phyloP scores from a whole-genome alignment of 2,113 vertebrate genomes.

The Prunella himalayana region DNA sequence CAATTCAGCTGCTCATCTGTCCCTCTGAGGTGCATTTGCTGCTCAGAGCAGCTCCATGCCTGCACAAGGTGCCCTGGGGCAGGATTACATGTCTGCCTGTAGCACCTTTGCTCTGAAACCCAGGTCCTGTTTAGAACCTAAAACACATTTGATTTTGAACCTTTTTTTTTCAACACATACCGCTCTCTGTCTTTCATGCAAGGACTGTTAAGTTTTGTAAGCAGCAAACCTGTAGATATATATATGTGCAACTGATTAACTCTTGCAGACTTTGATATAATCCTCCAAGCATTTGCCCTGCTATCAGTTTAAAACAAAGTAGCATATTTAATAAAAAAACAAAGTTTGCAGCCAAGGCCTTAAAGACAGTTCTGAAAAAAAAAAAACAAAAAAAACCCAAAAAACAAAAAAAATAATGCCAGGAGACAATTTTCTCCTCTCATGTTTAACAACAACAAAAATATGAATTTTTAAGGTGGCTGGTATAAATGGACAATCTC shows the following conservation, averaged over 20 bases:
- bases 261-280: constrained; percentile 66
- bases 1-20: neutral
- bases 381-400: neutral
- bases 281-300: constrained; percentile 59
- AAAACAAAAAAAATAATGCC: neutral
- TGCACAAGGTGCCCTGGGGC: neutral
- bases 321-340: constrained; percentile 63
- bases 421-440: constrained; percentile 47
- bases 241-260: constrained; percentile 48
- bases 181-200: neutral
- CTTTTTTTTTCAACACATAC: neutral
- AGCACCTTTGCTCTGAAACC: neutral
- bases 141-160: neutral
- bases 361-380: neutral
- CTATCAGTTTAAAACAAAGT: constrained; percentile 69
- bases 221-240: neutral
- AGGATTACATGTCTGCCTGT: neutral
- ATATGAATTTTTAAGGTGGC: neutral
- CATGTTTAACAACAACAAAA: constrained; percentile 25
- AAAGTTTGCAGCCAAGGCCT: constrained; percentile 56
- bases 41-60: neutral
- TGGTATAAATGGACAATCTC: constrained; percentile 24
- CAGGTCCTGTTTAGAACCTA: neutral
- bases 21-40: neutral
- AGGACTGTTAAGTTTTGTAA: neutral